Evolutionary conservation across 2,888 invertebrate species (phyloP).

Genomic region (Andrena haemorrhoa): DNA sequence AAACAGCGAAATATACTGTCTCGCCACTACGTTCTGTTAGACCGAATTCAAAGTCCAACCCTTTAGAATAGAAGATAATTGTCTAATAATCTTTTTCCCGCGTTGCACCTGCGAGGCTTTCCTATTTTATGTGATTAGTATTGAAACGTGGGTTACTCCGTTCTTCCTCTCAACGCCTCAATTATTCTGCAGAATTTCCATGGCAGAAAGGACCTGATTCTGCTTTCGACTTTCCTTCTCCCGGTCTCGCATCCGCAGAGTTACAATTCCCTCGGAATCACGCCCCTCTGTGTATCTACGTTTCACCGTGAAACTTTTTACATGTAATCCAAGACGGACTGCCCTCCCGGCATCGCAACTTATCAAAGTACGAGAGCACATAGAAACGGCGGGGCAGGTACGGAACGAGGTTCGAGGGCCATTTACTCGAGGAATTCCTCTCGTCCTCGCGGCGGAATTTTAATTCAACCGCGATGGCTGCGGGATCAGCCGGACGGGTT

Average conservation of each 20-base stretch:
- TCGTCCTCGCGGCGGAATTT: conserved; percentile 44
- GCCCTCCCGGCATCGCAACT: not conserved
- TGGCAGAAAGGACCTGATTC: too few relatives aligned
- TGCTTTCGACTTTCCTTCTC: too few relatives aligned
- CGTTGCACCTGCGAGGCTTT: too few relatives aligned
- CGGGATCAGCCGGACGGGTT: conserved; percentile 52
- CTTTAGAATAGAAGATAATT: too few relatives aligned
- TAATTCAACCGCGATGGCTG: conserved; percentile 54
- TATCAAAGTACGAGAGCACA: not conserved
- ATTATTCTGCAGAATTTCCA: too few relatives aligned
- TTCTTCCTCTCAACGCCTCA: too few relatives aligned
- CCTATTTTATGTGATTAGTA: too few relatives aligned
- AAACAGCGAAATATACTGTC: conserved; percentile 27
- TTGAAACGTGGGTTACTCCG: too few relatives aligned
- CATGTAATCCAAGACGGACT: not conserved
- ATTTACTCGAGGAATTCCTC: conserved; percentile 29
- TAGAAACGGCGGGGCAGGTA: not conserved
- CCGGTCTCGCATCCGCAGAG: too few relatives aligned
- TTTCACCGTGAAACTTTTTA: not conserved
- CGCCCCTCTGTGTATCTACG: too few relatives aligned
- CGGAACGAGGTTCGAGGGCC: conserved; percentile 37
- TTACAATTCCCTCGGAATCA: too few relatives aligned
- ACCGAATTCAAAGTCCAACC: not conserved
- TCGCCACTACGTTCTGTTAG: conserved; percentile 42
- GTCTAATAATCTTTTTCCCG: too few relatives aligned